A percentile compares a stretch with the other conserved stretches of the same genome.
Conservation (phyloP, 2,797 vertebrate species). For the Microctenopoma lineatum region DNA sequence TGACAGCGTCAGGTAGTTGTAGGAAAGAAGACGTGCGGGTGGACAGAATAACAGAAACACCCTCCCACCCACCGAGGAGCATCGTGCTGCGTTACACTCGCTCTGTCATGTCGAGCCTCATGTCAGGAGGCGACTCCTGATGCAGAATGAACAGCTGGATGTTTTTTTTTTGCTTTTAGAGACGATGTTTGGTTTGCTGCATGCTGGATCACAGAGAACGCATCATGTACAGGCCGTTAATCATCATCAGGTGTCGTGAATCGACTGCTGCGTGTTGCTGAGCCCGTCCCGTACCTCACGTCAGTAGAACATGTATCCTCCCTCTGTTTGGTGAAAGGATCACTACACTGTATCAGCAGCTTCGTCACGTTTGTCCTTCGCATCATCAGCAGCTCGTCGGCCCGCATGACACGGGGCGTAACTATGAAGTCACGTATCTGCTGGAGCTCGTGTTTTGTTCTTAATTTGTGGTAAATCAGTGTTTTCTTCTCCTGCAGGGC, state of each 20-base stretch:
- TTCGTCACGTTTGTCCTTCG: too few species aligned
- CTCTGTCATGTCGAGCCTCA: not conserved
- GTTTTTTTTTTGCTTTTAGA: not conserved
- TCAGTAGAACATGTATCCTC: too few species aligned
- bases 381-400: too few species aligned
- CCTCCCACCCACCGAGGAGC: not conserved
- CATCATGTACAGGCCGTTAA: too few species aligned
- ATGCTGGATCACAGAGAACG: not conserved
- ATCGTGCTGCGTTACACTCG: not conserved
- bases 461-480: not conserved
- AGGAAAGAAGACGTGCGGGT: not conserved
- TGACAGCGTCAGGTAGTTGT: not conserved
- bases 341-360: too few species aligned
- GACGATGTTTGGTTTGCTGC: conserved; percentile 26
- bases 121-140: not conserved
- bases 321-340: too few species aligned
- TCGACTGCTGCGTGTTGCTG: not conserved
- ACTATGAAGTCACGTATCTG: conserved; percentile 56
- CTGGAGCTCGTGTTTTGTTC: conserved; percentile 42
- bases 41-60: conserved; percentile 4
- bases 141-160: conserved; percentile 39
- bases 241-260: too few species aligned
- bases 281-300: too few species aligned
- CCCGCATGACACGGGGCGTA: conserved; percentile 22
- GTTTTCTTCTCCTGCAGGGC: conserved; percentile 46